These are phyloP conservation scores for Zaprionus gabonicus DNA, from an alignment of 1,140 invertebrate genomes.

Conservation along the genomic window DNA sequence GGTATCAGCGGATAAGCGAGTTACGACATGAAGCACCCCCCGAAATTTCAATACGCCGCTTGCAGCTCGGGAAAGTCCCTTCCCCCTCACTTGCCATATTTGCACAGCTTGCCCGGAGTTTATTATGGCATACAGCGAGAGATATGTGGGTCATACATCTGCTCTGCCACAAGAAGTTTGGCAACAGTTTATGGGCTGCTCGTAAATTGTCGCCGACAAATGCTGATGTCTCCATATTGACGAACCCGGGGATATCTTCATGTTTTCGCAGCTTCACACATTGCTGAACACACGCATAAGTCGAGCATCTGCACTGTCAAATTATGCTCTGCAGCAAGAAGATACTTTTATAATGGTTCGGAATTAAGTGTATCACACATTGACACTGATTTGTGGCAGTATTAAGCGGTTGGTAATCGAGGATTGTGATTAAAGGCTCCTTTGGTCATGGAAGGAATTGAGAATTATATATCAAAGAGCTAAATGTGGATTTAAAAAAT, in stretches of 20 bases:
- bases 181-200: constrained; percentile 26
- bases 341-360: neutral
- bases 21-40: constrained; percentile 20
- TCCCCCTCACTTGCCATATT: neutral
- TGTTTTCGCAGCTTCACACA: constrained; percentile 31
- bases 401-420: too few relatives aligned
- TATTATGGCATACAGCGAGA: constrained; percentile 25
- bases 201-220: constrained; percentile 38
- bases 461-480: too few relatives aligned
- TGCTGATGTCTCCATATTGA: constrained; percentile 38
- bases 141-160: constrained; percentile 30
- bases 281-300: constrained; percentile 23
- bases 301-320: constrained; percentile 7
- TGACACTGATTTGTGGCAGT: too few relatives aligned
- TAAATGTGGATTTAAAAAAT: too few relatives aligned
- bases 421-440: too few relatives aligned
- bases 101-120: constrained; percentile 10
- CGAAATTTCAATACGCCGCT: constrained; percentile 36
- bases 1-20: constrained; percentile 40
- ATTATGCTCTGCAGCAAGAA: neutral
- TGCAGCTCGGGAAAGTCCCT: neutral
- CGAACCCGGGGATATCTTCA: constrained; percentile 39
- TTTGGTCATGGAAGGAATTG: too few relatives aligned
- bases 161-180: constrained; percentile 37
- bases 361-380: neutral